Evolutionary conservation across 1,140 invertebrate genomes (phyloP), one percentile per base, ranked within the genome.

Genomic region (Trichonephila inaurata): DNA sequence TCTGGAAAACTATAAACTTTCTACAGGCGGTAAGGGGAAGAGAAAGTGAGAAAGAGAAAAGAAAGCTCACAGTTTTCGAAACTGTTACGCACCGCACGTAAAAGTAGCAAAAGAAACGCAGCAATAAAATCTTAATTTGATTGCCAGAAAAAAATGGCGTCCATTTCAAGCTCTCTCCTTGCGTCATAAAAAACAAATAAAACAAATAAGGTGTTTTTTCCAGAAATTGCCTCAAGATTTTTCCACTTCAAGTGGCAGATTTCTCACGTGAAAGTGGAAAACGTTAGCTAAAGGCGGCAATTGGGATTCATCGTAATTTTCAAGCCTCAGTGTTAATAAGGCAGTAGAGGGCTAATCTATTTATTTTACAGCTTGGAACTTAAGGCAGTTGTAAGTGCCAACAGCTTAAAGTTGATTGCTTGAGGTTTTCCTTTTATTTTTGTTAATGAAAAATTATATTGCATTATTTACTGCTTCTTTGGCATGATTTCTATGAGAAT

Each of bases 121-220:
- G 87, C 51, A 89, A 89, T 89, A 89, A 89, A 89, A 69, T 89
- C 87, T 89, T 89, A 89, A 89, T 89, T 89, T 89, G 62, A 89
- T 89, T 72, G 85, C 21, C 66, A 44, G 19, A 89, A 89, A 89
- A 89, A 89, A 89, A n/a, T 21, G 64, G 7, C 28, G 21, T 4
- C 87, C 33, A 69, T 89, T 66, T 64, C n/a, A 51, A 33, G 19
- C 24, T n/a, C 4, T 44, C 61, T 33, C 18, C 16, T 64, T 14
- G 58, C 16, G 33, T 33, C 87, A 89, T 89, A 89, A 89, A 89
- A 89, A 66, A 16, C 19, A 40, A 72, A 44, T 89, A 89, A 89
- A 72, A 24, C 19, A 64, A 72, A 89, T 72, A 28, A 72, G 19
- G 21, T 44, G 85, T 40, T 87, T 16, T 51, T 51, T 51, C 51